Percentiles rank a stretch among this genome's conserved stretches.
These are phyloP conservation scores for Chloropsis hardwickii DNA, from an alignment of 2,113 vertebrate species.

Conservation along the genomic window DNA sequence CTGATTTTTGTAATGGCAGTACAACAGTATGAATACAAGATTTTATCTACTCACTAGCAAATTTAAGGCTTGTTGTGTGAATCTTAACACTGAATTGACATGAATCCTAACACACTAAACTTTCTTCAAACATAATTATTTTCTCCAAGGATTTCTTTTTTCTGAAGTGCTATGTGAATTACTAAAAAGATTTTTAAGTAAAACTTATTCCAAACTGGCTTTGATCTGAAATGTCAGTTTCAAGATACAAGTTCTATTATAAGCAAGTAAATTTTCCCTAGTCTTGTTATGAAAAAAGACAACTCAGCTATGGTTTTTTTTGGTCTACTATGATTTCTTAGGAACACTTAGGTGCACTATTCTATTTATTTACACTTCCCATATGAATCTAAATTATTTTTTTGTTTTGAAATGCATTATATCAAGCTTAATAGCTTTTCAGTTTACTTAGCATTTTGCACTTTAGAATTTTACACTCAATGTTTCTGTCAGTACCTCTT, in stretches of 20 bases:
- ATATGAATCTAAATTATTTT: neutral
- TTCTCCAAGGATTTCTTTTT: neutral
- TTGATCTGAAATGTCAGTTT: neutral
- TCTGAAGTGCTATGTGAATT: neutral
- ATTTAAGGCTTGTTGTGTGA: neutral
- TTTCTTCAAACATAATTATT: neutral
- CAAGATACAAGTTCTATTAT: neutral
- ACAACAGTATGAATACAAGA: neutral
- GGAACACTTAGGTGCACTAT: neutral
- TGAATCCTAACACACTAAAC: neutral
- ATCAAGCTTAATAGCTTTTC: constrained; percentile 14
- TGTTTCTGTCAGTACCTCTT: constrained; percentile 48
- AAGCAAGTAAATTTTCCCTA: neutral
- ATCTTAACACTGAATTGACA: neutral
- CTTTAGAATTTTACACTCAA: neutral
- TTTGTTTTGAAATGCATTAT: constrained; percentile 6
- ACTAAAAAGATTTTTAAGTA: neutral
- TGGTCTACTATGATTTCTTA: neutral
- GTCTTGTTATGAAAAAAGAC: neutral
- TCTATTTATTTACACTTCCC: constrained; percentile 35
- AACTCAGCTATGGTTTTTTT: neutral
- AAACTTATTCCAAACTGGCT: neutral
- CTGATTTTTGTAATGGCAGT: neutral
- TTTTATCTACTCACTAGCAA: neutral
- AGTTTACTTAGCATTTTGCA: constrained; percentile 54